Conservation (phyloP, 1,140 invertebrate species). For the Heliothis virescens region DNA sequence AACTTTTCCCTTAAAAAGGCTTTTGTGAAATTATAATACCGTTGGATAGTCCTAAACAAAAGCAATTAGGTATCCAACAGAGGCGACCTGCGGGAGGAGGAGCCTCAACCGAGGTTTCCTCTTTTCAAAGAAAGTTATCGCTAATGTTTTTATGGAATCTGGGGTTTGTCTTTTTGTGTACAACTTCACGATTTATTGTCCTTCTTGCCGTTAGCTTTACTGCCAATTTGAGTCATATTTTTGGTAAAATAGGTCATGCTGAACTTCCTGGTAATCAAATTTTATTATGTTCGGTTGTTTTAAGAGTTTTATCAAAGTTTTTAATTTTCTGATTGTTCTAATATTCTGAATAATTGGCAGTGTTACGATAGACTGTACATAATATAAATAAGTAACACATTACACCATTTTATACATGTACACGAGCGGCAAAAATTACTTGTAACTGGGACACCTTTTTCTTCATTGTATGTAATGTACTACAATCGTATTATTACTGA, state of each 20-base stretch:
- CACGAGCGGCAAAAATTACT: not conserved
- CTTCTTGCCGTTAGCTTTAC: conserved; percentile 14
- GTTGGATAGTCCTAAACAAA: conserved; percentile 16
- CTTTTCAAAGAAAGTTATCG: conserved; percentile 17
- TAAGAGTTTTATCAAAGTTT: not conserved
- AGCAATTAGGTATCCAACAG: conserved; percentile 30
- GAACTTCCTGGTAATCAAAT: conserved; percentile 1
- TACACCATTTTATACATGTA: not conserved
- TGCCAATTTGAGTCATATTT: conserved; percentile 16
- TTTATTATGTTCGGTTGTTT: not conserved
- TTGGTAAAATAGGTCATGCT: not conserved
- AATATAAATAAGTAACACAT: not conserved
- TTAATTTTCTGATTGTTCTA: not conserved
- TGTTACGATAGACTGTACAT: not conserved
- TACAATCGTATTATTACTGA: conserved; percentile 12
- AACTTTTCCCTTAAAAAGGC: conserved; percentile 18
- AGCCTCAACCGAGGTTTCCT: no score
- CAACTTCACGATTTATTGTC: conserved; percentile 21
- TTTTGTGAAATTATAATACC: conserved; percentile 28
- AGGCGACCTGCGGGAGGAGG: no score
- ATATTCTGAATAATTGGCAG: not conserved
- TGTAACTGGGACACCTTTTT: not conserved
- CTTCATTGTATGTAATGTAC: not conserved
- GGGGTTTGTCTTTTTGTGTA: conserved; percentile 31
- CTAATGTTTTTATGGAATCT: conserved; percentile 21